Conservation (phyloP, 2,888 invertebrate species). For the Dascillus cervinus region DNA sequence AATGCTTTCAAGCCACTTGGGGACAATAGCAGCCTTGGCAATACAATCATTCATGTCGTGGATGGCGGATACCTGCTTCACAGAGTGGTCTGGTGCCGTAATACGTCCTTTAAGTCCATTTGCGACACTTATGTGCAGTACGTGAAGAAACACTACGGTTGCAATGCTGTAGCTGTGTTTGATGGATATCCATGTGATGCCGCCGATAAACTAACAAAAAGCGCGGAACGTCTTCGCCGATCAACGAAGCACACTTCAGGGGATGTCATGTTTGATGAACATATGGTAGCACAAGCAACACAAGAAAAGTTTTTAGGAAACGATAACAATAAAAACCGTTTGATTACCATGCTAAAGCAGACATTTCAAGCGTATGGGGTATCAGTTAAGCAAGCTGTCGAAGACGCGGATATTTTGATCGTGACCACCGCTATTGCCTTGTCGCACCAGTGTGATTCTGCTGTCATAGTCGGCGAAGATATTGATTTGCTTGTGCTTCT, state of each 20-base stretch:
- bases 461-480: conserved; percentile 16
- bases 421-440: too few relatives aligned
- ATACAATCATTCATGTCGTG: conserved; percentile 1
- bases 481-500: conserved; percentile 23
- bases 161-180: conserved; percentile 19
- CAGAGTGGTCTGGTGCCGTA: conserved; percentile 1
- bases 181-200: conserved; percentile 19
- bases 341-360: conserved; percentile 18
- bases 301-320: conserved; percentile 23
- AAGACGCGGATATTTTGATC: conserved; percentile 20
- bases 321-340: conserved; percentile 18
- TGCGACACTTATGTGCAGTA: background rate
- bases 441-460: conserved; percentile 6
- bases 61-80: conserved; percentile 5
- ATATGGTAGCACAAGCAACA: conserved; percentile 7
- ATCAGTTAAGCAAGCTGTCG: conserved; percentile 12
- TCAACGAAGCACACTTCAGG: conserved; percentile 8
- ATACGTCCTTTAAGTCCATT: background rate
- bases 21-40: conserved; percentile 1
- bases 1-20: conserved; percentile 6
- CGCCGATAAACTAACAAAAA: conserved; percentile 17
- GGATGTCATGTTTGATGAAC: conserved; percentile 17
- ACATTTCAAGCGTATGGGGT: conserved; percentile 10
- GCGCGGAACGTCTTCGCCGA: conserved; percentile 21
- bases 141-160: background rate